Conservation (phyloP, 2,797 vertebrate species). For the Sebastes nivosus region DNA sequence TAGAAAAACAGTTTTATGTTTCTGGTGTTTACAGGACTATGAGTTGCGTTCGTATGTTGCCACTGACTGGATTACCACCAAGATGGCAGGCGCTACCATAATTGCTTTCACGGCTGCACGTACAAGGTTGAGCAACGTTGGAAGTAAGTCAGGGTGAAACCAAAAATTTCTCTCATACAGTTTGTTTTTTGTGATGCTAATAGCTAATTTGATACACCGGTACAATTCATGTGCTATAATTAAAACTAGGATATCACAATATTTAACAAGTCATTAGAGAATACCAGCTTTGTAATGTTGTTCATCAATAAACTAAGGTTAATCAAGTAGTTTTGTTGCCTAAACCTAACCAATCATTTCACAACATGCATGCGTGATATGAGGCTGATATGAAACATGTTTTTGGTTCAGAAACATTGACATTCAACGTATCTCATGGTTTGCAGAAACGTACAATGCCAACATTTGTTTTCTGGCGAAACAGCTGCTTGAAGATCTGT, state of each 20-base stretch:
- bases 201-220: not conserved
- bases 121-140: conserved; percentile 39
- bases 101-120: not conserved
- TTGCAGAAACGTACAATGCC: too few species aligned
- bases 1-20: not conserved
- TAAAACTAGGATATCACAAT: not conserved
- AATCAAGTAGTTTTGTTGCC: too few species aligned
- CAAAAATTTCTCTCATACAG: not conserved
- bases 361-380: too few species aligned
- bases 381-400: too few species aligned
- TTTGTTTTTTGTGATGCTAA: not conserved
- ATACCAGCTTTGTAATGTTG: not conserved
- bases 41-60: conserved; percentile 41
- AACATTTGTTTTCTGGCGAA: too few species aligned
- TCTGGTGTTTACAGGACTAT: conserved; percentile 21
- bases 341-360: too few species aligned
- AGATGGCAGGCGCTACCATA: accelerated
- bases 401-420: too few species aligned
- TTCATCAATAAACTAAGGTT: not conserved
- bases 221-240: not conserved
- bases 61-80: conserved; percentile 64
- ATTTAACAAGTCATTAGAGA: not conserved
- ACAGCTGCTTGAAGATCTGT: not conserved
- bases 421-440: too few species aligned
- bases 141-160: conserved; percentile 32